A percentile compares a stretch with the other conserved stretches of the same genome.
Evolutionary conservation across 2,113 vertebrate species (phyloP).

Genomic region (Seriola quinqueradiata): DNA sequence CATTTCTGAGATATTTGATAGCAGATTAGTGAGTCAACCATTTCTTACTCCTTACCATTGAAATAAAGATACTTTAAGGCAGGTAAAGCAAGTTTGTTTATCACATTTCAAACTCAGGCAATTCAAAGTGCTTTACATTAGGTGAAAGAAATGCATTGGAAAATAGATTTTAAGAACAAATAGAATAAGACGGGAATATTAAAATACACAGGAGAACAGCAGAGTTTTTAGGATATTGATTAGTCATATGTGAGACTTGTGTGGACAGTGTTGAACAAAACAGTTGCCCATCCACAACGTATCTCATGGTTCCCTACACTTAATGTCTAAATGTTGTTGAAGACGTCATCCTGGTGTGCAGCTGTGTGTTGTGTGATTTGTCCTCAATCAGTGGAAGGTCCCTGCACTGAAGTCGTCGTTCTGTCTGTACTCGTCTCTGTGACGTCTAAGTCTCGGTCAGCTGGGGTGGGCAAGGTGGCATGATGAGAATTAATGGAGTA

Average conservation of each 20-base stretch:
- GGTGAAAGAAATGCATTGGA: not conserved
- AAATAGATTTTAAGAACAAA: not conserved
- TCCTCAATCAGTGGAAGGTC: slow-evolving; percentile 47
- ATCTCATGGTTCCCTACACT: slow-evolving; percentile 5
- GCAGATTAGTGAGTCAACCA: slow-evolving; percentile 9
- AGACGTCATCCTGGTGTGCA: slow-evolving; percentile 40
- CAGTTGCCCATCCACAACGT: not conserved
- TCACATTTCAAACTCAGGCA: slow-evolving; percentile 3
- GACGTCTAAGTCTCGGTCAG: slow-evolving; percentile 40
- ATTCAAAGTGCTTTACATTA: not conserved
- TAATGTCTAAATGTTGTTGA: slow-evolving; percentile 54
- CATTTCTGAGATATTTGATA: slow-evolving; percentile 12
- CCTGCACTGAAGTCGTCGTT: slow-evolving; percentile 29
- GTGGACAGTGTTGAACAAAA: not conserved
- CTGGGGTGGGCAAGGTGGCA: slow-evolving; percentile 39
- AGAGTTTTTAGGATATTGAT: not conserved
- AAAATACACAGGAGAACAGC: not conserved
- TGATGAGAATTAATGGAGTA: slow-evolving; percentile 22
- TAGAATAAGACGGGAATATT: not conserved
- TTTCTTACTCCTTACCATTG: not conserved
- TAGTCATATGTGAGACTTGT: not conserved
- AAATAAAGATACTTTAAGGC: slow-evolving; percentile 21
- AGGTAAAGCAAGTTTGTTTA: slow-evolving; percentile 16
- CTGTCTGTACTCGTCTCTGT: slow-evolving; percentile 61
- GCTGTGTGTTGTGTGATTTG: slow-evolving; percentile 59